These are phyloP conservation scores for Ammodytes marinus DNA, from an alignment of 2,113 vertebrate genomes.

Conservation along the genomic window DNA sequence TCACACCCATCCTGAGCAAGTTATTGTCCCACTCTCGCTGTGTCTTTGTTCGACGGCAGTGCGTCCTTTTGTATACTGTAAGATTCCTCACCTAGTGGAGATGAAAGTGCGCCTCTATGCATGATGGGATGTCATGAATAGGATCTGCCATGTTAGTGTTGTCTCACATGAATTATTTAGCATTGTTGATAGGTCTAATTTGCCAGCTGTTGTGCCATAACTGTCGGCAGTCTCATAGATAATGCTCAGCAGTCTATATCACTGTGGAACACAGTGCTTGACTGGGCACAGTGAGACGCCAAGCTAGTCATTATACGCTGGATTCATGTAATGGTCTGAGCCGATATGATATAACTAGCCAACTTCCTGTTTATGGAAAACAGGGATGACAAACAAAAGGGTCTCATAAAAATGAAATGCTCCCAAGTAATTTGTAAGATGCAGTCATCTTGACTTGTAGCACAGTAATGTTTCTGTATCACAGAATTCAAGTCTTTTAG, in stretches of 20 bases:
- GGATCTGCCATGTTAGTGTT: conserved; percentile 82
- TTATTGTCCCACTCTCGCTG: conserved; percentile 64
- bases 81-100: conserved; percentile 79
- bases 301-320: conserved; percentile 66
- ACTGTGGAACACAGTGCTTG: conserved; percentile 73
- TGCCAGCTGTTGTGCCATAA: conserved; percentile 85
- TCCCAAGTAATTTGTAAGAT: not conserved
- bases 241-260: conserved; percentile 79
- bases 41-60: conserved; percentile 51
- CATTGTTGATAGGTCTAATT: conserved; percentile 84
- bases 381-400: conserved; percentile 9
- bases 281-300: conserved; percentile 79
- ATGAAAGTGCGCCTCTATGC: conserved; percentile 75
- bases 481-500: not conserved
- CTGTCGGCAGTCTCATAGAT: conserved; percentile 77
- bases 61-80: conserved; percentile 68
- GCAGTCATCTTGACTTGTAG: not conserved
- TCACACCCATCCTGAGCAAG: conserved; percentile 68
- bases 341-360: conserved; percentile 67
- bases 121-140: conserved; percentile 80
- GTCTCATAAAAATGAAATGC: not conserved
- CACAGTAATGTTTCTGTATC: not conserved
- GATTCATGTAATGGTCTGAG: conserved; percentile 57
- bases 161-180: conserved; percentile 85
- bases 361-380: conserved; percentile 78